Evolutionary conservation across 2,113 vertebrate genomes (phyloP).

Genomic region (Clupea harengus): DNA sequence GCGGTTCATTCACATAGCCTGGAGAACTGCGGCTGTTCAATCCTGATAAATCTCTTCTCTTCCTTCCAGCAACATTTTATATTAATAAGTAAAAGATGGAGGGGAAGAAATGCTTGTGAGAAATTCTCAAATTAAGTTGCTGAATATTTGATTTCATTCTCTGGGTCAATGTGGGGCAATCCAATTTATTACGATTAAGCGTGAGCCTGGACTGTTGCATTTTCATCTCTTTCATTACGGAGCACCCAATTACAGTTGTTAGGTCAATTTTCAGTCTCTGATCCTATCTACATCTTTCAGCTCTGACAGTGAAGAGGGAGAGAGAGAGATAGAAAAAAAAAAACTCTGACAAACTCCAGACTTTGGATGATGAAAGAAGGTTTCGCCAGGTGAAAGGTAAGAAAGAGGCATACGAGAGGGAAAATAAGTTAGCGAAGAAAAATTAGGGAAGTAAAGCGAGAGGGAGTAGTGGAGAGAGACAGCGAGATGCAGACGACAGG

Average conservation of each 20-base stretch:
- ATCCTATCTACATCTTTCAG: slow-evolving; percentile 31
- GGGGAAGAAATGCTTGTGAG: slow-evolving; percentile 29
- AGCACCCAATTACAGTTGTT: slow-evolving; percentile 30
- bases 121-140: slow-evolving; percentile 46
- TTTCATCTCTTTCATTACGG: slow-evolving; percentile 24
- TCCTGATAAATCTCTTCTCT: slow-evolving; percentile 63
- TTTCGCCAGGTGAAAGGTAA: slow-evolving; percentile 19
- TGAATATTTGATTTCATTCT: slow-evolving; percentile 52
- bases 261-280: slow-evolving; percentile 15
- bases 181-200: slow-evolving; percentile 52
- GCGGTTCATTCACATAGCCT: slow-evolving; percentile 39
- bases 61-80: slow-evolving; percentile 51
- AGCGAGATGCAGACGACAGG: neutral
- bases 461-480: neutral
- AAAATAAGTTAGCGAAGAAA: neutral
- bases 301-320: neutral
- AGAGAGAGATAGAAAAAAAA: neutral
- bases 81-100: slow-evolving; percentile 55
- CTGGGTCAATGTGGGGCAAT: slow-evolving; percentile 42
- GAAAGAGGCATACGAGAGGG: neutral
- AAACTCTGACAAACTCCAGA: neutral
- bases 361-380: slow-evolving; percentile 9
- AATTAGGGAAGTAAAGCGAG: neutral
- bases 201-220: slow-evolving; percentile 46
- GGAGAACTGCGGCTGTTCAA: slow-evolving; percentile 60